Percentiles rank a stretch among this genome's conserved stretches.
These are phyloP conservation scores for Athalia rosae DNA, from an alignment of 2,888 invertebrate genomes.

Conservation along the genomic window DNA sequence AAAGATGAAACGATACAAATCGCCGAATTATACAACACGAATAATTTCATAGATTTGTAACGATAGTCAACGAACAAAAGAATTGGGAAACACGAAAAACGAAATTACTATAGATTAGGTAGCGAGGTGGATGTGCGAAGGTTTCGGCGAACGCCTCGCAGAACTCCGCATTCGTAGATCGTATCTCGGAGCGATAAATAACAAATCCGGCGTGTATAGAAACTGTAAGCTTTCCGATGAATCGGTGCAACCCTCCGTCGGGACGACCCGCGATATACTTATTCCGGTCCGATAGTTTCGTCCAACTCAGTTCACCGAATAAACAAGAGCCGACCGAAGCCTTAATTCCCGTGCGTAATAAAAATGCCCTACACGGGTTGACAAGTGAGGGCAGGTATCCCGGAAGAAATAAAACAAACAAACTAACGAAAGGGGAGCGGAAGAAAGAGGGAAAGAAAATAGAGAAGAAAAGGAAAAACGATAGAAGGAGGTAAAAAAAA, in stretches of 20 bases:
- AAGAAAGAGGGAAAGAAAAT: slow-evolving; percentile 11
- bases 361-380: slow-evolving; percentile 38
- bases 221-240: slow-evolving; percentile 23
- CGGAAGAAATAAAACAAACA: slow-evolving; percentile 6
- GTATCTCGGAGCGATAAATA: slow-evolving; percentile 9
- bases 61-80: too few relatives aligned
- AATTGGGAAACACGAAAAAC: too few relatives aligned
- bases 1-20: too few relatives aligned
- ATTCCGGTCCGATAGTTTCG: slow-evolving; percentile 20
- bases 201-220: slow-evolving; percentile 2
- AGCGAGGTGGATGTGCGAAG: too few relatives aligned
- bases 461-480: slow-evolving; percentile 20
- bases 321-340: slow-evolving; percentile 32
- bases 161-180: background rate
- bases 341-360: slow-evolving; percentile 40
- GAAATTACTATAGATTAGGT: too few relatives aligned
- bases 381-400: slow-evolving; percentile 33
- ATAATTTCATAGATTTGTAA: too few relatives aligned
- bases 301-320: slow-evolving; percentile 38
- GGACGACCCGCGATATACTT: slow-evolving; percentile 35
- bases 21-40: too few relatives aligned
- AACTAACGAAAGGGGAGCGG: slow-evolving; percentile 38
- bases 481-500: slow-evolving; percentile 28
- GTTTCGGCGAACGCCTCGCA: too few relatives aligned
- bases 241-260: slow-evolving; percentile 20